These are phyloP conservation scores for Pelosia muscerda DNA, from an alignment of 2,888 invertebrate genomes.

Conservation along the genomic window DNA sequence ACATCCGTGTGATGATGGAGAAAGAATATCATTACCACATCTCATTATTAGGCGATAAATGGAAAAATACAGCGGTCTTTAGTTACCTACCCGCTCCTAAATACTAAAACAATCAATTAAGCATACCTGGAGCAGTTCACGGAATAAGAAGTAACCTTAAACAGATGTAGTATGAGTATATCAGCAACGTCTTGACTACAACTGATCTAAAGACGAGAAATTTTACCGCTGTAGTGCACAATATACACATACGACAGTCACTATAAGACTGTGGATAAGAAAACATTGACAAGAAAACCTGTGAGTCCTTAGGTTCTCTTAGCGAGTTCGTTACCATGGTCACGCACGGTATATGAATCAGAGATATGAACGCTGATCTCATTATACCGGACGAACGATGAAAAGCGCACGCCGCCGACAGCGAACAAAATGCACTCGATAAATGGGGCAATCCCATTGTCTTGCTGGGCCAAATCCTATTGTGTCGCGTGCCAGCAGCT, in stretches of 20 bases:
- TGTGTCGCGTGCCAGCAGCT: slow-evolving; percentile 38
- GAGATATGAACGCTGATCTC: slow-evolving; percentile 67
- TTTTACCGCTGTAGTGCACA: neutral
- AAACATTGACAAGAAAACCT: slow-evolving; percentile 28
- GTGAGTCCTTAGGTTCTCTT: slow-evolving; percentile 32
- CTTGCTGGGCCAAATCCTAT: slow-evolving; percentile 48
- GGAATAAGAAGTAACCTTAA: too few relatives aligned
- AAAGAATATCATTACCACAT: too few relatives aligned
- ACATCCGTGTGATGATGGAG: too few relatives aligned
- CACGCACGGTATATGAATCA: slow-evolving; percentile 49
- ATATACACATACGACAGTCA: too few relatives aligned
- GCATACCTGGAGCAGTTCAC: too few relatives aligned
- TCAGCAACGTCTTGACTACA: too few relatives aligned
- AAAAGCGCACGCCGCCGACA: slow-evolving; percentile 66
- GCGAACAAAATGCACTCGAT: slow-evolving; percentile 63
- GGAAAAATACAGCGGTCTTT: too few relatives aligned
- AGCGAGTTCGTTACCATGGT: slow-evolving; percentile 57
- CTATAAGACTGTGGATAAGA: neutral
- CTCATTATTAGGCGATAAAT: too few relatives aligned
- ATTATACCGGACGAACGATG: slow-evolving; percentile 70
- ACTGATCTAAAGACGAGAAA: too few relatives aligned
- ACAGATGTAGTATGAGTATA: too few relatives aligned
- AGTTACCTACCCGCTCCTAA: too few relatives aligned
- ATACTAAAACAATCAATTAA: too few relatives aligned
- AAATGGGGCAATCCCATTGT: slow-evolving; percentile 71